Evolutionary conservation across 1,140 invertebrate species (phyloP), one percentile per base, ranked within the genome.

Genomic region (Tetraneura akinire): DNA sequence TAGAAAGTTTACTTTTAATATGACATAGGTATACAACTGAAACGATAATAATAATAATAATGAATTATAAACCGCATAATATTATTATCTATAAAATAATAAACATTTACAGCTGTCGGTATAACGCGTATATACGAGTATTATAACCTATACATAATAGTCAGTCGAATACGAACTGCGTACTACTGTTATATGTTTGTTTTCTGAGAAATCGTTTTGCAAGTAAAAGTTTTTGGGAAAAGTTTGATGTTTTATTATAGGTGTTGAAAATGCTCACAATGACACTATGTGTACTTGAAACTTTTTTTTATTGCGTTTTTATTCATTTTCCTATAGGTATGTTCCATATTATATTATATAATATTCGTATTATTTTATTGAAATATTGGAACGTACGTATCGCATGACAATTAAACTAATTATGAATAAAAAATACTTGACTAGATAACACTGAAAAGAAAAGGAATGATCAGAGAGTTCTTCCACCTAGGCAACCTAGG

Each of bases 181-280:
- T n/a, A n/a, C n/a, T n/a, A n/a, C n/a, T n/a, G n/a, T n/a, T n/a
- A n/a, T n/a, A n/a, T n/a, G n/a, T n/a, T n/a, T n/a, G 37, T 68
- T 26, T 68, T 45, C 14, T 37, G 64, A 47, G 42, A 68, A 68
- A 68, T 68, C 64, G 37, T n/a, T 45, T 45, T 66, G 42, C 64
- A 37, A 66, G n/a, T 68, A 42, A 45, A 68, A 68, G 32, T 49
- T 29, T 37, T 26, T 10, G 42, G 45, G 0, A 49, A 49, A 49
- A 70, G 42, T 70, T 47, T n/a, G 5, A 18, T 49, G 66, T 70
- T 49, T 70, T 70, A 47, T 70, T 18, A 18, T 11, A 70, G 21
- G 66, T 49, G 66, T 70, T 49, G n/a, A 70, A 70, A 70, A 70
- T 49, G 66, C 37, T 68, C 64, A 45, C 37, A 45, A n/a, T 70